phyloP scores from a whole-genome alignment of 2,797 vertebrate genomes.

The Odontamblyopus rebecca region DNA sequence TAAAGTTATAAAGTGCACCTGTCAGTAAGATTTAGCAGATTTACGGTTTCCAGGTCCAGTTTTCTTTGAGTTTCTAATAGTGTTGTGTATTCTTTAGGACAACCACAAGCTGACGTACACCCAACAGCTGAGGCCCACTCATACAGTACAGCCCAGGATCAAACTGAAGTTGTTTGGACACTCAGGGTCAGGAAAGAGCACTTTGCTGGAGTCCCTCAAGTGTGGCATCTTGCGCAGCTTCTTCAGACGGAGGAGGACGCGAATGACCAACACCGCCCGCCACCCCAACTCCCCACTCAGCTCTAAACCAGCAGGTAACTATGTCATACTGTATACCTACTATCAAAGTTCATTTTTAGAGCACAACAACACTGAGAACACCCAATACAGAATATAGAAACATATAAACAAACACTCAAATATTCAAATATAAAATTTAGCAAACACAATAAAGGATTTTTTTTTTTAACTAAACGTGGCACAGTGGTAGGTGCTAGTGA shows the following conservation, averaged over 20 bases:
- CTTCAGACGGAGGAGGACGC: slow-evolving; percentile 88
- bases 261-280: slow-evolving; percentile 82
- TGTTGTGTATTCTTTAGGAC: slow-evolving; percentile 75
- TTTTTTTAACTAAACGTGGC: too few species aligned
- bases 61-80: neutral
- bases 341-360: too few species aligned
- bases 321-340: neutral
- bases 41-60: neutral
- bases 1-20: neutral
- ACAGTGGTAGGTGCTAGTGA: too few species aligned
- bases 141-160: slow-evolving; percentile 86
- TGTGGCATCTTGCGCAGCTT: slow-evolving; percentile 95
- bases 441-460: too few species aligned
- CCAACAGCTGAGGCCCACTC: slow-evolving; percentile 90
- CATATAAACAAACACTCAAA: too few species aligned
- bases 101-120: slow-evolving; percentile 87
- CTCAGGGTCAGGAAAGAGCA: slow-evolving; percentile 87
- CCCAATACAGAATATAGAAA: too few species aligned
- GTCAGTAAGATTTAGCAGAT: neutral
- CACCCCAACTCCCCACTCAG: slow-evolving; percentile 90
- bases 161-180: slow-evolving; percentile 95
- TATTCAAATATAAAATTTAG: too few species aligned
- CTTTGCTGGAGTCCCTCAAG: slow-evolving; percentile 92
- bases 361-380: too few species aligned
- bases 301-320: slow-evolving; percentile 81